Evolutionary conservation across 2,888 invertebrate species (phyloP).

Genomic region (Pristionchus maxplancki): DNA sequence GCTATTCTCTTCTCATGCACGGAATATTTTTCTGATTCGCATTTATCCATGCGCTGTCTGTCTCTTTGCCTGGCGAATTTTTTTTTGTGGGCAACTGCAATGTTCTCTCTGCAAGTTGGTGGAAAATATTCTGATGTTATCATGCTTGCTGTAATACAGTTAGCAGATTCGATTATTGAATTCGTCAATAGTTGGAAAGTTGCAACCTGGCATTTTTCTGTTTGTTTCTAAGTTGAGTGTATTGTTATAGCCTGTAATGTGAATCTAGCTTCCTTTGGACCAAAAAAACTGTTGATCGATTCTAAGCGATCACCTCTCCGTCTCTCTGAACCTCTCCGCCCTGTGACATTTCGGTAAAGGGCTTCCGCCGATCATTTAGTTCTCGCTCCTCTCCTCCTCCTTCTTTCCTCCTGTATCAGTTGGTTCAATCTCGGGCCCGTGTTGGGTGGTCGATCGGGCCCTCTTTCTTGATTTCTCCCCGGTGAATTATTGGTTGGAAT

Average conservation of each 20-base stretch:
- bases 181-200: neutral
- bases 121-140: neutral
- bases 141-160: neutral
- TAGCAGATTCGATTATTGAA: neutral
- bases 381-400: neutral
- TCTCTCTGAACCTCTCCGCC: neutral
- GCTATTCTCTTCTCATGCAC: no score
- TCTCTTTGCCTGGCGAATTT: no score
- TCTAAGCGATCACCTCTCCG: neutral
- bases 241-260: no score
- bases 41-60: no score
- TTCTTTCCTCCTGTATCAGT: slow-evolving; percentile 22
- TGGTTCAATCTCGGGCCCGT: slow-evolving; percentile 21
- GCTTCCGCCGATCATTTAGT: slow-evolving; percentile 50
- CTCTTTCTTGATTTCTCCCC: neutral
- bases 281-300: neutral
- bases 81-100: no score
- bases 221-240: no score
- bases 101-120: no score
- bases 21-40: no score
- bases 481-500: neutral
- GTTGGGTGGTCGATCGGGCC: neutral
- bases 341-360: slow-evolving; percentile 50
- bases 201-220: no score
- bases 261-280: no score